phyloP scores from a whole-genome alignment of 2,888 invertebrate genomes.

The Hedya salicella region DNA sequence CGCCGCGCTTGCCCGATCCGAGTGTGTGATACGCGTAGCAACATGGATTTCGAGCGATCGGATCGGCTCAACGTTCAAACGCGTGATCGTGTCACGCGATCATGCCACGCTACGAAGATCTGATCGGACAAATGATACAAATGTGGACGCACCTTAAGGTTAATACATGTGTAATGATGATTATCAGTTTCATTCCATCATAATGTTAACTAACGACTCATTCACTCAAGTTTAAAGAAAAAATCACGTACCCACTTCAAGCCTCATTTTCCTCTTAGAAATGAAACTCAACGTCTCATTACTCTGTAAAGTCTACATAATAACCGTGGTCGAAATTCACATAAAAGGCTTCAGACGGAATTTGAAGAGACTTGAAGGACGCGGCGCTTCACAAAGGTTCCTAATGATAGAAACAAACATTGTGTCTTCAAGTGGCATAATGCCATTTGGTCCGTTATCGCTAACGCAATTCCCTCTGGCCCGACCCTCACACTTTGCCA shows the following conservation, averaged over 20 bases:
- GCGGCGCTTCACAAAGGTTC: constrained; percentile 28
- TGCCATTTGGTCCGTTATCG: constrained; percentile 31
- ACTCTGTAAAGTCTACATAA: neutral
- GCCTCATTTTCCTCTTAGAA: neutral
- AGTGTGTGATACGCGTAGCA: too few species aligned
- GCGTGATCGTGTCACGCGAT: too few species aligned
- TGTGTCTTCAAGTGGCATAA: constrained; percentile 31
- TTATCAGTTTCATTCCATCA: too few species aligned
- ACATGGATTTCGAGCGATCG: too few species aligned
- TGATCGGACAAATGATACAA: too few species aligned
- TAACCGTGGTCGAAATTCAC: constrained; percentile 15
- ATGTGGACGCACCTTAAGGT: too few species aligned
- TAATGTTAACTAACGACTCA: too few species aligned
- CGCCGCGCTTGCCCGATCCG: too few species aligned
- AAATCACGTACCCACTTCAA: neutral
- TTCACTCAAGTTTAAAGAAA: neutral
- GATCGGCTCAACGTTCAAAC: too few species aligned
- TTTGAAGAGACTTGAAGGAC: constrained; percentile 14
- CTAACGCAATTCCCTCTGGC: constrained; percentile 37
- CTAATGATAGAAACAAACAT: constrained; percentile 37
- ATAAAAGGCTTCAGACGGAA: constrained; percentile 13
- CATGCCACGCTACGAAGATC: too few species aligned
- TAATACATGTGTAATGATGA: too few species aligned
- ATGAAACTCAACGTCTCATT: constrained; percentile 5
- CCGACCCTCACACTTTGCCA: constrained; percentile 44